Base-by-base conservation (phyloP, 1,140 invertebrate species). In the Armadillidium nasatum region DNA sequence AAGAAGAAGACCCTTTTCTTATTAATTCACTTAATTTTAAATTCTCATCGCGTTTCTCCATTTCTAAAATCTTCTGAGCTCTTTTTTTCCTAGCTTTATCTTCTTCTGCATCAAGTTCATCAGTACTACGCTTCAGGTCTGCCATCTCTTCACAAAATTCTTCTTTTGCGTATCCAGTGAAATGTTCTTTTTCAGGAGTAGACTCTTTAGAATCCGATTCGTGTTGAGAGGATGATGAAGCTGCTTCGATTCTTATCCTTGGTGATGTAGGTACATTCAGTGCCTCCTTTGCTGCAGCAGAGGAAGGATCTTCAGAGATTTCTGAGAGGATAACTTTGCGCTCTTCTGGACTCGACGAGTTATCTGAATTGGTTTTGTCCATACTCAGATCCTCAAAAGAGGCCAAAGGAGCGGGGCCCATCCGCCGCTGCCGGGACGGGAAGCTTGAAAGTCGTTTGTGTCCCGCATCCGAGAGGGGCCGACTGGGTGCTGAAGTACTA, bases 381-480 rank as follows among this genome's bases (percentile, higher is more conserved):
- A 81, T 81, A 81, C 91, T 92, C 82, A 93, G 88, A 87, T 94
- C 93, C 87, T 94, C 93, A 85, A 95, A 94, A 78, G 93, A 95
- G 84, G 94, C 94, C 85, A 95, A 92, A 83, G 94, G 94, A 83
- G 94, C 94, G 84, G 92, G 92, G 85, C 93, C 93, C 88, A 92
- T 90, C 85, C 91, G 89, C 73, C 81, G 77, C 79, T 85, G 84
- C 74, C 82, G 80, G 80, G 80, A 81, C 80, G 80, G 77, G 77
- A 79, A 79, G 80, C 80, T 81, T 44, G 80, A 81, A 70, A 81
- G 77, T 77, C 78, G 70, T 45, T 79, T 46, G 72, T 77, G 76
- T 67, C 78, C 78, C 72, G 78, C 80, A 68, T 81, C 76, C 46
- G 78, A 77, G 76, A 81, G 78, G 50, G 50, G 50, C 50, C 50